Conservation (phyloP, 1,140 invertebrate species). For the Papilio dardanus region DNA sequence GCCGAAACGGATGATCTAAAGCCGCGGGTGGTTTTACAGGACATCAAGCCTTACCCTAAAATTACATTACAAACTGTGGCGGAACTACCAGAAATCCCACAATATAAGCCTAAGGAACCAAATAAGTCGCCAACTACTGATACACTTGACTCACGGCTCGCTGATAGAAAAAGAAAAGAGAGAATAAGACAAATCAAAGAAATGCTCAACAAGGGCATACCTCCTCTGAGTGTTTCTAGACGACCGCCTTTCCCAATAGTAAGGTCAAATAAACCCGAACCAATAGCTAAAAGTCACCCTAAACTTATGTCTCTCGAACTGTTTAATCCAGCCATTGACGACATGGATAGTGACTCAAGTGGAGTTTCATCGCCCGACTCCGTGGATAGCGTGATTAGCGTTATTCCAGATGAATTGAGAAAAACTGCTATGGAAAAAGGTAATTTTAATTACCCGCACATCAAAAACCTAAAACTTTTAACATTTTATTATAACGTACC, state of each 20-base stretch:
- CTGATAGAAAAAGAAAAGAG: constrained; percentile 81
- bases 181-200: constrained; percentile 87
- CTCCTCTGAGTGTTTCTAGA: constrained; percentile 73
- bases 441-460: constrained; percentile 44
- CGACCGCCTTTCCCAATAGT: constrained; percentile 86
- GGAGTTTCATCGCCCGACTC: constrained; percentile 94
- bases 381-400: constrained; percentile 92
- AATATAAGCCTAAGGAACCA: constrained; percentile 78
- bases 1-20: constrained; percentile 75
- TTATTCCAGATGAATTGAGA: constrained; percentile 75
- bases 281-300: constrained; percentile 82
- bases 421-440: constrained; percentile 79
- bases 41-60: constrained; percentile 80
- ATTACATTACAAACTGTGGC: constrained; percentile 84
- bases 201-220: constrained; percentile 82
- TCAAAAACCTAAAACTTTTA: neutral
- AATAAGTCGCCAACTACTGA: constrained; percentile 66
- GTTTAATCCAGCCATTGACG: constrained; percentile 95
- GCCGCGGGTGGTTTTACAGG: constrained; percentile 76
- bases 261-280: constrained; percentile 81
- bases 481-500: neutral
- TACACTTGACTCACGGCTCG: constrained; percentile 68
- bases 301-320: constrained; percentile 91
- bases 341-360: constrained; percentile 94
- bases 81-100: constrained; percentile 84